A percentile compares a stretch with the other conserved stretches of the same genome.
These are phyloP conservation scores for Andrena flavipes DNA, from an alignment of 2,888 invertebrate species.

Conservation along the genomic window DNA sequence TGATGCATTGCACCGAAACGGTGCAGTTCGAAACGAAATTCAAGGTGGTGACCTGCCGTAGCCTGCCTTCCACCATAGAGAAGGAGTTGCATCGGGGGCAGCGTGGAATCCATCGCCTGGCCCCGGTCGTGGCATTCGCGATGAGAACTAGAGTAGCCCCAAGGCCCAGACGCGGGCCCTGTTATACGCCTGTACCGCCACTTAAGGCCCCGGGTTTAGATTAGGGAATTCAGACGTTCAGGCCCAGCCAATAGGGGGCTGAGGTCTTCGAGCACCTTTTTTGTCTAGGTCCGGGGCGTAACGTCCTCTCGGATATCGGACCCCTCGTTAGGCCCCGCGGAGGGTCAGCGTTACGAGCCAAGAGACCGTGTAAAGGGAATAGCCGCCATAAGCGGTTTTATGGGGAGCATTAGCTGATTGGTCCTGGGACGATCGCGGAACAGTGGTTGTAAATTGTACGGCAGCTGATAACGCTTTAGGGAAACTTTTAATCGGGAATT, in stretches of 20 bases:
- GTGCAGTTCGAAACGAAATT: conserved; percentile 51
- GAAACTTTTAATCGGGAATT: conserved; percentile 24
- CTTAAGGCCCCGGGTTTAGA: conserved; percentile 69
- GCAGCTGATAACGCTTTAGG: conserved; percentile 29
- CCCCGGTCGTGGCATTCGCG: background rate
- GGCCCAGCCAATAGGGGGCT: conserved; percentile 46
- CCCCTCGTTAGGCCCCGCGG: conserved; percentile 66
- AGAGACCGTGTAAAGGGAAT: conserved; percentile 27
- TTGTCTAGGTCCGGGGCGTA: conserved; percentile 69
- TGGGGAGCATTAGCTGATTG: conserved; percentile 27
- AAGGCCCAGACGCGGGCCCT: conserved; percentile 79
- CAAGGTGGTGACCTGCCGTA: conserved; percentile 4
- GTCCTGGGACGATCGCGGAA: conserved; percentile 27
- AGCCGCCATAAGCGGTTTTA: conserved; percentile 19
- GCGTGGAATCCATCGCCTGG: background rate
- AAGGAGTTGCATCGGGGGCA: conserved; percentile 35
- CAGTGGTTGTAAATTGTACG: conserved; percentile 34
- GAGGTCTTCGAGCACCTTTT: conserved; percentile 65
- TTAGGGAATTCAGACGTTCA: conserved; percentile 57
- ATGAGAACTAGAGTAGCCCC: conserved; percentile 74
- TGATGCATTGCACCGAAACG: conserved; percentile 41
- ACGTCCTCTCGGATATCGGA: conserved; percentile 62
- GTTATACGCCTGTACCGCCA: conserved; percentile 80
- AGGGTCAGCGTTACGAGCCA: conserved; percentile 58
- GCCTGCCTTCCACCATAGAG: conserved; percentile 16